phyloP scores from a whole-genome alignment of 2,113 vertebrate species.

The Gymnogyps californianus region DNA sequence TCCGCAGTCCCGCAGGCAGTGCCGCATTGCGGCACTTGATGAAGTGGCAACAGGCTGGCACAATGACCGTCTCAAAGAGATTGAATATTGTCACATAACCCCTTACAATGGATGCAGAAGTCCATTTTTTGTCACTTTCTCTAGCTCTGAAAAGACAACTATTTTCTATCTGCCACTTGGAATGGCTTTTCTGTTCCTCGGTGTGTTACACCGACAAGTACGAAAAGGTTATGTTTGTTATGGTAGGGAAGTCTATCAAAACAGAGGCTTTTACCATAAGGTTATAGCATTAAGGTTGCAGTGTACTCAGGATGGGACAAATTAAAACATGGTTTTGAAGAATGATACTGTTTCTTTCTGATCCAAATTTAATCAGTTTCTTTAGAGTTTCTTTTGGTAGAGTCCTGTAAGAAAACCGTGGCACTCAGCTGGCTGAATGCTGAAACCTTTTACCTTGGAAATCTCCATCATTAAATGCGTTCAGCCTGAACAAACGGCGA shows the following conservation, averaged over 20 bases:
- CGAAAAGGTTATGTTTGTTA: not conserved
- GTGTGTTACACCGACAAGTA: not conserved
- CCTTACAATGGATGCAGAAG: not conserved
- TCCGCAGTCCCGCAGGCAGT: not conserved
- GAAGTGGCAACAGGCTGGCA: not conserved
- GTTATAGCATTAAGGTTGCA: not conserved
- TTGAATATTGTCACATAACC: not conserved
- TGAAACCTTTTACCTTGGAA: not conserved
- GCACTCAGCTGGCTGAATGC: not conserved
- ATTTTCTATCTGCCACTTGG: not conserved
- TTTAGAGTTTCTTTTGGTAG: not conserved
- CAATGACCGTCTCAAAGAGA: not conserved
- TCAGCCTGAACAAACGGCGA: not conserved
- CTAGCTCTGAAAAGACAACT: not conserved
- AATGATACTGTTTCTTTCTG: not conserved
- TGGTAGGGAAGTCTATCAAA: not conserved
- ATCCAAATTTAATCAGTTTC: not conserved
- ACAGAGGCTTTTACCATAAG: not conserved
- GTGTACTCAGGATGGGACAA: not conserved
- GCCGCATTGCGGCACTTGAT: constrained; percentile 57
- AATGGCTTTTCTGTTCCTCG: not conserved
- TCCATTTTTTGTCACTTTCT: not conserved
- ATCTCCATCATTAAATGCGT: not conserved
- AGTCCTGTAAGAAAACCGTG: not conserved
- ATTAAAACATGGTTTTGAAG: not conserved